A percentile compares a stretch with the other conserved stretches of the same genome.
phyloP scores from a whole-genome alignment of 2,113 vertebrate species.

The Pteropus alecto region DNA sequence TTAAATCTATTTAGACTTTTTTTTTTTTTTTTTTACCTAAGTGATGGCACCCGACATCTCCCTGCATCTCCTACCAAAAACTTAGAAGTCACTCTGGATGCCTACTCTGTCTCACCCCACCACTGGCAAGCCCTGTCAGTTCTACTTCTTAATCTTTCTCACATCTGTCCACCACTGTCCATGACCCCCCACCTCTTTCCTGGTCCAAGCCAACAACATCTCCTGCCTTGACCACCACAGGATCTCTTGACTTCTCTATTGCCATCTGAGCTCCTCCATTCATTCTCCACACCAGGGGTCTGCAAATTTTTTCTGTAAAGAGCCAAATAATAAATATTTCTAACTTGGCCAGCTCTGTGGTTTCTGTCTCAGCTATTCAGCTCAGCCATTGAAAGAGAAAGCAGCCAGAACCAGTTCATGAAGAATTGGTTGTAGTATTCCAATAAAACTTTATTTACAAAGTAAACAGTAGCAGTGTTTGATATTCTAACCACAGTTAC shows the following conservation, averaged over 20 bases:
- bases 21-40: neutral
- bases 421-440: neutral
- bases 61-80: neutral
- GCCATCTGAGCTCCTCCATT: neutral
- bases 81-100: neutral
- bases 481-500: neutral
- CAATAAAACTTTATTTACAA: neutral
- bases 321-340: neutral
- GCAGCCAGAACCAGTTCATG: neutral
- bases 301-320: neutral
- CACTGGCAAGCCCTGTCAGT: no score
- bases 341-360: rapidly evolving
- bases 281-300: neutral
- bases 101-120: neutral
- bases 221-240: neutral
- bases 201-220: neutral
- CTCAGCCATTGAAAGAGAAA: neutral
- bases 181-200: rapidly evolving
- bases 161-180: neutral
- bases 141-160: neutral
- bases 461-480: neutral
- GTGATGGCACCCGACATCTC: rapidly evolving
- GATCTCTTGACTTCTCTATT: neutral
- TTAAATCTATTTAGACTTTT: neutral
- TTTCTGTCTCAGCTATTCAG: neutral